These are phyloP conservation scores for Lasioglossum morio DNA, from an alignment of 2,888 invertebrate species.

Conservation along the genomic window DNA sequence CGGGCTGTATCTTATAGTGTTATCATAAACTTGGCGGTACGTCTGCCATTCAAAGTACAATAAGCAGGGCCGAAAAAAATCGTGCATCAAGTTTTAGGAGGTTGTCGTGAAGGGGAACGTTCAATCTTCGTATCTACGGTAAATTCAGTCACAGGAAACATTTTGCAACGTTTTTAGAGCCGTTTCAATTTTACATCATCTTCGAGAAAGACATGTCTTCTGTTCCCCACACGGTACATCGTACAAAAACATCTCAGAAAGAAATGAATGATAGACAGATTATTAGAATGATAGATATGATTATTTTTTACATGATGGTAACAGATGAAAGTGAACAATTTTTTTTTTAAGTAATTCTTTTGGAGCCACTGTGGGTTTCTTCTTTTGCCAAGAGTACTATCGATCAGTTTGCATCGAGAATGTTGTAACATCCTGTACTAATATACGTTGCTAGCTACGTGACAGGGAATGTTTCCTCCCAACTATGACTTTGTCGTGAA, in stretches of 20 bases:
- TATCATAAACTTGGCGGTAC: not conserved
- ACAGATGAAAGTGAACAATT: not conserved
- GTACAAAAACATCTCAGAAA: not conserved
- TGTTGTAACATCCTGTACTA: not conserved
- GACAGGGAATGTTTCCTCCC: slow-evolving; percentile 1
- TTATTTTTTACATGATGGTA: not conserved
- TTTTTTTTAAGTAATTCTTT: no score
- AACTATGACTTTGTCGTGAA: not conserved
- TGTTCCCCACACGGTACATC: not conserved
- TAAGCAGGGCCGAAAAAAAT: not conserved
- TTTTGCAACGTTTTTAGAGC: not conserved
- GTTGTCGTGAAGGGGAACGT: not conserved
- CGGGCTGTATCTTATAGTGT: not conserved
- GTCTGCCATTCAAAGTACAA: not conserved
- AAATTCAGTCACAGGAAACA: not conserved
- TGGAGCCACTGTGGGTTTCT: not conserved
- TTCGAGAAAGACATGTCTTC: not conserved
- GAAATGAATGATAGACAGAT: not conserved
- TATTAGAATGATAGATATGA: no score
- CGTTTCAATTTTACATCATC: not conserved
- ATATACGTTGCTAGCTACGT: slow-evolving; percentile 1
- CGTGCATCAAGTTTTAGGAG: not conserved
- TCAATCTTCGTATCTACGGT: not conserved
- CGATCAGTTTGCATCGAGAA: not conserved
- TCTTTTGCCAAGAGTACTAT: not conserved